Percentiles rank a stretch among this genome's conserved stretches.
These are phyloP conservation scores for Petroica traversi DNA, from an alignment of 2,113 vertebrate species.

Conservation along the genomic window DNA sequence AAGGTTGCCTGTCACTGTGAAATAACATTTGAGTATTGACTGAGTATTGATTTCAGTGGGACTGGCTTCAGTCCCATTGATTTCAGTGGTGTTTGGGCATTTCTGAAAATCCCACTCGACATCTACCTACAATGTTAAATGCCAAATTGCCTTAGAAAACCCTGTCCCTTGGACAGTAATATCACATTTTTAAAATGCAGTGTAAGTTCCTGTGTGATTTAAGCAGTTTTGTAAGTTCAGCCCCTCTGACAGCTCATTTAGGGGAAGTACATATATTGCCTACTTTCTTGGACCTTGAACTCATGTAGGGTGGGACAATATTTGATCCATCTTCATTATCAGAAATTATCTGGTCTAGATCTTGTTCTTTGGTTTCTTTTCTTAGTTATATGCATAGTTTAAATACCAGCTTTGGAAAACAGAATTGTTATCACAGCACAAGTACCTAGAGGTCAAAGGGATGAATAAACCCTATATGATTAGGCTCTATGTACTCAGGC, in stretches of 20 bases:
- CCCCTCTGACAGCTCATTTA: background rate
- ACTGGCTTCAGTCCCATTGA: background rate
- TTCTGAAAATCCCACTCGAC: background rate
- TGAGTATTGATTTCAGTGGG: background rate
- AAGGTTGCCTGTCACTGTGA: background rate
- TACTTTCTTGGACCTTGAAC: background rate
- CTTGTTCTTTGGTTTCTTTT: background rate
- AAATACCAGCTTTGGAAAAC: background rate
- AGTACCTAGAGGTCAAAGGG: background rate
- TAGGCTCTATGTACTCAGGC: background rate
- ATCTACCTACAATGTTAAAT: background rate
- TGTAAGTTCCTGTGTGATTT: background rate
- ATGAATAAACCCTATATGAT: background rate
- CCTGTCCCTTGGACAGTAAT: background rate
- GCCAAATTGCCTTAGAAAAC: background rate
- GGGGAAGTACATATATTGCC: background rate
- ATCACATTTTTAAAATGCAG: background rate
- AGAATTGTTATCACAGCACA: background rate
- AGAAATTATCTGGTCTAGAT: background rate
- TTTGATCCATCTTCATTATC: background rate
- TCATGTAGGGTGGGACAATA: background rate
- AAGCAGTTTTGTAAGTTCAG: background rate
- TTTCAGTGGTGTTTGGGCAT: background rate
- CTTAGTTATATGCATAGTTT: background rate
- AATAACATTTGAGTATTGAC: background rate